Base-by-base conservation (phyloP, 2,113 vertebrate species). In the Cinclus mexicanus region DNA sequence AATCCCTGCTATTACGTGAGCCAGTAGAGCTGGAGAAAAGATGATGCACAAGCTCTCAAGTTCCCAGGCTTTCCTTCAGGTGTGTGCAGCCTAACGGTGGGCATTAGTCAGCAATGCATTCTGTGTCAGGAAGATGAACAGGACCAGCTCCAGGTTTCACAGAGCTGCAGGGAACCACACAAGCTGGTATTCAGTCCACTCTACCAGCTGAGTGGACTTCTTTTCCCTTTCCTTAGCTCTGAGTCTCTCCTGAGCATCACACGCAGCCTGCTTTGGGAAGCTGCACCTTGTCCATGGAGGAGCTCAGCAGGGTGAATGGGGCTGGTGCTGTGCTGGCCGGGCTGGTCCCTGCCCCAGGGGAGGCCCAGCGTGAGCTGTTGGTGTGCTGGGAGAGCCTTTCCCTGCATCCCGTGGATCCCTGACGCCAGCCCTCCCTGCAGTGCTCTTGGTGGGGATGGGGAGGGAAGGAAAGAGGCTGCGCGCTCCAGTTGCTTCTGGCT, bases 381-480 rank as follows among this genome's bases (percentile, higher is more conserved):
- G 35, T 59, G 59, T 80, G n/a, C 33, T 65, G 70, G 78, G 37
- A 93, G 50, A 79, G 70, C 78, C 50, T 61, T 83, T 33, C 65
- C n/a, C 63, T 68, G 78, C 78, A 23, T 20, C 8, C 4, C 41
- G 37, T 3, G 9, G 53, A 22, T 23, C 46, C 53, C 31, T 0
- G 3, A 7, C 0, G 1, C 57, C 1, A 1, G 31, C 64, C n/a
- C 74, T 89, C 46, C 61, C 71, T 3, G 18, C 11, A 2, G 39
- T 42, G 55, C 37, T 91, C 60, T 8, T 10, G 25, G 22, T 1
- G 0, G 12, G 5, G 14, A 0, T 6, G 44, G 50, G 37, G 44
- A 81, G 67, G 29, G 60, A 46, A 24, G 47, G 53, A 41, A 53
- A 33, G 35, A 71, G 39, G 33, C 68, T 87, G 79, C 25, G 2